Conservation (phyloP, 2,888 invertebrate species). For the Leptogaster cylindrica region DNA sequence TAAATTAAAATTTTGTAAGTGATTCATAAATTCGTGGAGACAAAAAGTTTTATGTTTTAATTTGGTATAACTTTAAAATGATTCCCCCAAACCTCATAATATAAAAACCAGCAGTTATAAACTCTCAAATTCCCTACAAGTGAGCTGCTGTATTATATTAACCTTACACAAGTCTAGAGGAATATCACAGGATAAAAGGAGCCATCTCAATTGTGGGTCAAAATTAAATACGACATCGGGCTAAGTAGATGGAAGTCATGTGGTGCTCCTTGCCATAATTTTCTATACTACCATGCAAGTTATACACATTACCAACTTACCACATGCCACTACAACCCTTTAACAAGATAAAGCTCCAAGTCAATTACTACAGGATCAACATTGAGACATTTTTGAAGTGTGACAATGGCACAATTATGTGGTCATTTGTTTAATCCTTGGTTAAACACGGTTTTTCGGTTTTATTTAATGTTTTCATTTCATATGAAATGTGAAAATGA, state of each 20-base stretch:
- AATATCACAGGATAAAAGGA: background rate
- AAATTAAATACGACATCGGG: background rate
- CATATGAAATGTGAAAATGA: no score
- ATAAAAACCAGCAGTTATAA: no score
- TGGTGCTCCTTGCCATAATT: background rate
- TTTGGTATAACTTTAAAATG: no score
- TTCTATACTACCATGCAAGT: background rate
- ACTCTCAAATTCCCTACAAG: no score
- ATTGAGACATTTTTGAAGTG: background rate
- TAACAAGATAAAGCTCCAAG: background rate
- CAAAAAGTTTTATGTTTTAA: no score
- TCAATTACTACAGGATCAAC: background rate
- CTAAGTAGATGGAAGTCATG: background rate
- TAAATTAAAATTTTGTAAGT: no score
- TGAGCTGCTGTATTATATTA: background rate
- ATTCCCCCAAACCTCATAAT: no score
- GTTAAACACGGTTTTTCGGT: no score
- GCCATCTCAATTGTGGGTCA: constrained; percentile 9
- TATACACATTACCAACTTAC: no score
- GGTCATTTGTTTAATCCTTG: background rate
- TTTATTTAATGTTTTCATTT: no score
- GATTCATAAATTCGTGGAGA: no score
- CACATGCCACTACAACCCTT: no score
- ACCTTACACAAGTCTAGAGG: background rate
- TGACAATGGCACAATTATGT: background rate